Evolutionary conservation across 2,797 vertebrate species (phyloP).

Genomic region (Rhincodon typus): DNA sequence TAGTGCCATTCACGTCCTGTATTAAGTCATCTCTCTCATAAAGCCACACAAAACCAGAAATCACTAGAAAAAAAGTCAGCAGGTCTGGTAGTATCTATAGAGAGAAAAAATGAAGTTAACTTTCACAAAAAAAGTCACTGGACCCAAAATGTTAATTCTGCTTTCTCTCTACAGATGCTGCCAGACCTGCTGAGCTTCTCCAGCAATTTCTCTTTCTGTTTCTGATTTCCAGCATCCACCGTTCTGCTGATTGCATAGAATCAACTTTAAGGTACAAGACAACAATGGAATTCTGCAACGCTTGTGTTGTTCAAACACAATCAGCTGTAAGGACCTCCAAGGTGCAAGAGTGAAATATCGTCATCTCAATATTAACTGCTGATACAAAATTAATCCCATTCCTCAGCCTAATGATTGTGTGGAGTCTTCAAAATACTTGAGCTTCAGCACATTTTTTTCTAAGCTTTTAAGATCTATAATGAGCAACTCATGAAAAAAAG

Average conservation of each 20-base stretch:
- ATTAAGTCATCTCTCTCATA: background rate
- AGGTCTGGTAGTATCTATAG: no score
- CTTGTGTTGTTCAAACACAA: background rate
- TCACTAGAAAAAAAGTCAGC: no score
- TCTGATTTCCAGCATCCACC: no score
- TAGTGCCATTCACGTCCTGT: background rate
- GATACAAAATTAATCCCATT: background rate
- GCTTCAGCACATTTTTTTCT: background rate
- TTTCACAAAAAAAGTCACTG: no score
- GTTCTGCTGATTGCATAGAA: background rate
- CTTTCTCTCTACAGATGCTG: no score
- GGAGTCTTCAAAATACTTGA: background rate
- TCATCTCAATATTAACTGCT: background rate
- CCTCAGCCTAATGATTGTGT: background rate
- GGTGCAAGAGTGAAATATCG: background rate
- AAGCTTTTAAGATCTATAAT: background rate
- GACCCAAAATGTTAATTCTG: no score
- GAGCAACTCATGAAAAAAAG: background rate
- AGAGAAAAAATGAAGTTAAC: no score
- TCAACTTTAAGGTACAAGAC: background rate
- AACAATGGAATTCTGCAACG: background rate
- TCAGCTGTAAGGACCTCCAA: background rate
- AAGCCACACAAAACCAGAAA: background rate
- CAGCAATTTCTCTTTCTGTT: no score
- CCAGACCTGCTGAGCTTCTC: no score